Evolutionary conservation across 37 sponge, comb jelly and placozoan genomes (phyloP).

Genomic region (Geodia barretti): DNA sequence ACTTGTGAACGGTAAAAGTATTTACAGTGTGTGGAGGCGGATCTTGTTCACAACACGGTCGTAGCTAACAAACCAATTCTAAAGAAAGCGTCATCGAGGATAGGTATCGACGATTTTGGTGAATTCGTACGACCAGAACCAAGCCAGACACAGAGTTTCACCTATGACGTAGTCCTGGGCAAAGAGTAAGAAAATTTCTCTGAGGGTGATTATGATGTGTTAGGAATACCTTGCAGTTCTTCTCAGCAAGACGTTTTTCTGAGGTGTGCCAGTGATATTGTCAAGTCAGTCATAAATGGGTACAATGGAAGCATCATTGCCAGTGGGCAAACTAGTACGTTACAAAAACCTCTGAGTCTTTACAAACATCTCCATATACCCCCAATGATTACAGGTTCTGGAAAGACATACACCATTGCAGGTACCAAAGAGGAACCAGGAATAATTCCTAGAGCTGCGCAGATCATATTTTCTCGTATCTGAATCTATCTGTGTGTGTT

Average conservation of each 20-base stretch:
- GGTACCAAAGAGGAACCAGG: constrained; percentile 65
- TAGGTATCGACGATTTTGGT: constrained; percentile 66
- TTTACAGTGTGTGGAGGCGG: constrained; percentile 47
- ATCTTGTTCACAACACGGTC: constrained; percentile 19
- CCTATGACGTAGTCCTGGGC: constrained; percentile 48
- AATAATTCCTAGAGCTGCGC: constrained; percentile 81
- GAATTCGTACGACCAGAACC: constrained; percentile 46
- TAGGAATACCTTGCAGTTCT: constrained; percentile 20
- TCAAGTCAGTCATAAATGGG: constrained; percentile 76
- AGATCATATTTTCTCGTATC: constrained; percentile 71
- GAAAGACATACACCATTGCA: constrained; percentile 92
- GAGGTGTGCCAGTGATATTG: constrained; percentile 54
- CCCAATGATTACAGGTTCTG: constrained; percentile 65
- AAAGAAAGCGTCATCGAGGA: constrained; percentile 14
- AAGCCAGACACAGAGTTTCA: constrained; percentile 48
- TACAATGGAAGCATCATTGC: constrained; percentile 95
- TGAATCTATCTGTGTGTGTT: not conserved
- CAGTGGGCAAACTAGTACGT: constrained; percentile 91
- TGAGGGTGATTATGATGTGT: not conserved
- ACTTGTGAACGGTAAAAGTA: no score
- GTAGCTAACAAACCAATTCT: constrained; percentile 27
- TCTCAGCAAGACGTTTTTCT: constrained; percentile 65
- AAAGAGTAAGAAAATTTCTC: constrained; percentile 31
- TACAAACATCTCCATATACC: not conserved
- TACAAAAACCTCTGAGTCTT: not conserved